phyloP scores from a whole-genome alignment of 2,888 invertebrate genomes.

The Lycia hirtaria region DNA sequence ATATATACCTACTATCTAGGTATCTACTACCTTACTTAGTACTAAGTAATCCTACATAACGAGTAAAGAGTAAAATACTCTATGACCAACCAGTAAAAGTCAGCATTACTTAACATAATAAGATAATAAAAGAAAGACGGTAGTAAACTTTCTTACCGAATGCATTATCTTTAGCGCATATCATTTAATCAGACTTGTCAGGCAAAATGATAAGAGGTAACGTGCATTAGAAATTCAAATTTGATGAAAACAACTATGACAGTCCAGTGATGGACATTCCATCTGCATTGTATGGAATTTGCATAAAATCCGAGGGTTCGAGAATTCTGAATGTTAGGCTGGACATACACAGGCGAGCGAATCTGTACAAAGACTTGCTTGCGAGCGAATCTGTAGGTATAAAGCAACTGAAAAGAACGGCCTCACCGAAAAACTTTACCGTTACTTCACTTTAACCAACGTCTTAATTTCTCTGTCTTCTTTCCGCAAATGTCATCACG shows the following conservation, averaged over 20 bases:
- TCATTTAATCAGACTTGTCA: constrained; percentile 59
- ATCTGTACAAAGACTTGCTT: background rate
- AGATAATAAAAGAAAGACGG: constrained; percentile 35
- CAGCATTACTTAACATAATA: constrained; percentile 41
- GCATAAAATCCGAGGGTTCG: constrained; percentile 73
- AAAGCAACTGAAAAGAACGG: too few species aligned
- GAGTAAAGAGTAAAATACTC: constrained; percentile 8
- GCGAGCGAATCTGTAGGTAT: background rate
- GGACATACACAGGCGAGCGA: constrained; percentile 46
- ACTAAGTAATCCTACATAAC: too few species aligned
- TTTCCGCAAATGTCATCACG: too few species aligned
- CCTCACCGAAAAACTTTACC: too few species aligned
- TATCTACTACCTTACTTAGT: too few species aligned
- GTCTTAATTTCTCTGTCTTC: too few species aligned
- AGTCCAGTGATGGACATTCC: constrained; percentile 78
- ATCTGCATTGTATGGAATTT: constrained; percentile 73
- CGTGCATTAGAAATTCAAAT: constrained; percentile 78
- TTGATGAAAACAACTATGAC: constrained; percentile 69
- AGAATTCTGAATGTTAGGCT: constrained; percentile 34
- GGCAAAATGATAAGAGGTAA: constrained; percentile 53
- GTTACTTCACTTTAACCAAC: too few species aligned
- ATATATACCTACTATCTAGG: too few species aligned
- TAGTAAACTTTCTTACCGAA: constrained; percentile 41
- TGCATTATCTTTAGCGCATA: constrained; percentile 46
- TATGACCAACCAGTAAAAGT: constrained; percentile 39